These are phyloP conservation scores for Acrocephalus arundinaceus DNA, from an alignment of 2,113 vertebrate genomes.

Conservation along the genomic window DNA sequence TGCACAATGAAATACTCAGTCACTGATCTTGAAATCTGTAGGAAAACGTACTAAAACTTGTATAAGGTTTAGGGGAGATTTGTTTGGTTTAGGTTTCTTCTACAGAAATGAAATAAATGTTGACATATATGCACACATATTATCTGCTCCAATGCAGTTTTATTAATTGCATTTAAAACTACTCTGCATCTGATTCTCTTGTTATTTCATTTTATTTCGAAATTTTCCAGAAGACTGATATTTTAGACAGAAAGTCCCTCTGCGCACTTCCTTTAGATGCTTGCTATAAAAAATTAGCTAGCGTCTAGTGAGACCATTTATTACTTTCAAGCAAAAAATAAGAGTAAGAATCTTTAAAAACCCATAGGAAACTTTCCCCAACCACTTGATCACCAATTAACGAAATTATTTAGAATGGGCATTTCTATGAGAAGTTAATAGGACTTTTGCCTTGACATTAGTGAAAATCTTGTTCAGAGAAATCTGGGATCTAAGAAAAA, in stretches of 20 bases:
- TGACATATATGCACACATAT: not conserved
- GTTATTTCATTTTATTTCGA: not conserved
- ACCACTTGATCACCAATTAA: not conserved
- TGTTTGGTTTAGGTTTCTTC: not conserved
- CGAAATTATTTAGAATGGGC: not conserved
- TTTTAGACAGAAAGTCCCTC: not conserved
- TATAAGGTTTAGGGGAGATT: rapidly evolving
- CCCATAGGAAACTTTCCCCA: not conserved
- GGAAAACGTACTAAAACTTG: constrained; percentile 12
- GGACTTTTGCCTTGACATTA: not conserved
- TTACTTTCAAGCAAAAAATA: not conserved
- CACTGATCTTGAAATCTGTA: constrained; percentile 8
- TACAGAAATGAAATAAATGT: not conserved
- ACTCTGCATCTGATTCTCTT: not conserved
- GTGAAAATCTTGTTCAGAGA: not conserved
- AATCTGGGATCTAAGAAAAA: not conserved
- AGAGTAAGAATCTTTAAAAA: not conserved
- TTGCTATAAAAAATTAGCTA: not conserved
- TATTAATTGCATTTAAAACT: not conserved
- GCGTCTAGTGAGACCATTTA: not conserved
- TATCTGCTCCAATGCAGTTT: not conserved
- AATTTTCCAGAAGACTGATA: not conserved
- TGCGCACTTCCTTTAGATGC: not conserved
- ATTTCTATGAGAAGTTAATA: not conserved
- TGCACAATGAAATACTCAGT: constrained; percentile 39